Evolutionary conservation across 2,113 vertebrate genomes (phyloP).

Genomic region (Rattus norvegicus): GRCr8 NC_086033.1:51014501-51015000

Average conservation of each 20-base stretch:
- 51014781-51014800: too few species aligned
- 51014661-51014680: background rate
- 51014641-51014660: background rate
- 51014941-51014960: too few species aligned
- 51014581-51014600: too few species aligned
- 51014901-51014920: background rate
- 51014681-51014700: background rate
- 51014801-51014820: background rate
- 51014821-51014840: background rate
- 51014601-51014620: too few species aligned
- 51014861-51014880: background rate
- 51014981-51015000: background rate
- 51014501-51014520: too few species aligned
- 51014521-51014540: too few species aligned
- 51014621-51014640: background rate
- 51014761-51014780: background rate
- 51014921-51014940: background rate
- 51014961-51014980: background rate
- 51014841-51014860: background rate
- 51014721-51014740: background rate
- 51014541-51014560: too few species aligned
- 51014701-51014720: too few species aligned
- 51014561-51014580: too few species aligned
- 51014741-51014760: background rate
- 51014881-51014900: background rate